Conservation (phyloP, 2,888 invertebrate genomes). For the Microctonus aethiopoides region DNA sequence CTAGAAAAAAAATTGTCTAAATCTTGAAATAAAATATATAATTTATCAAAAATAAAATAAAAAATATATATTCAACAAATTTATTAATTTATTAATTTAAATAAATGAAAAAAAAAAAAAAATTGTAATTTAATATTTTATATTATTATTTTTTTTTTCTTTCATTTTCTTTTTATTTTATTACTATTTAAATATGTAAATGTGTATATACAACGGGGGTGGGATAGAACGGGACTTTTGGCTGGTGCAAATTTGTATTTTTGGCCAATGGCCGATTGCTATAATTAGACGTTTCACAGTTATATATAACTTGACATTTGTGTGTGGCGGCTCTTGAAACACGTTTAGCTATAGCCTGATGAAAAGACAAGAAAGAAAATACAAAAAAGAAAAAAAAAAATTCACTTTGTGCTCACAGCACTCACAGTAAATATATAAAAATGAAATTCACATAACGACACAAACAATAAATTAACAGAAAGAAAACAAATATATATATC, state of each 20-base stretch:
- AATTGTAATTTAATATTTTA: not conserved
- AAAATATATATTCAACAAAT: no score
- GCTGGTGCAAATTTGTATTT: conserved; percentile 46
- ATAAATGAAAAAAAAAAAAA: no score
- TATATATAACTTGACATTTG: conserved; percentile 63
- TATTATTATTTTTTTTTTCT: not conserved
- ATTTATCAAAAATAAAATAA: no score
- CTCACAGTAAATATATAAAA: not conserved
- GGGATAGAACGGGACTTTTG: conserved; percentile 40
- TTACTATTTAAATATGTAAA: conserved; percentile 9
- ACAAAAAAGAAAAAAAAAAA: not conserved
- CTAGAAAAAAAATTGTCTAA: no score
- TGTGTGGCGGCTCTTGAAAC: conserved; percentile 48
- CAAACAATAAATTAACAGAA: not conserved
- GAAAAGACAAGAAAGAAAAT: not conserved
- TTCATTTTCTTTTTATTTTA: not conserved
- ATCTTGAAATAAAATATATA: no score
- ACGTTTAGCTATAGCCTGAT: conserved; percentile 36
- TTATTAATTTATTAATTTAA: no score
- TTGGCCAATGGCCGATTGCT: conserved; percentile 59
- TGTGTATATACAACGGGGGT: conserved; percentile 33
- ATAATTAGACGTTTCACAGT: conserved; percentile 55
- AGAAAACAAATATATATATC: no score
- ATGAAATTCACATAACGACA: not conserved
- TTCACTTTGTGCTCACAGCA: not conserved